Percentiles rank a stretch among this genome's conserved stretches.
These are phyloP conservation scores for Yponomeuta evonymella DNA, from an alignment of 2,888 invertebrate species.

Conservation along the genomic window DNA sequence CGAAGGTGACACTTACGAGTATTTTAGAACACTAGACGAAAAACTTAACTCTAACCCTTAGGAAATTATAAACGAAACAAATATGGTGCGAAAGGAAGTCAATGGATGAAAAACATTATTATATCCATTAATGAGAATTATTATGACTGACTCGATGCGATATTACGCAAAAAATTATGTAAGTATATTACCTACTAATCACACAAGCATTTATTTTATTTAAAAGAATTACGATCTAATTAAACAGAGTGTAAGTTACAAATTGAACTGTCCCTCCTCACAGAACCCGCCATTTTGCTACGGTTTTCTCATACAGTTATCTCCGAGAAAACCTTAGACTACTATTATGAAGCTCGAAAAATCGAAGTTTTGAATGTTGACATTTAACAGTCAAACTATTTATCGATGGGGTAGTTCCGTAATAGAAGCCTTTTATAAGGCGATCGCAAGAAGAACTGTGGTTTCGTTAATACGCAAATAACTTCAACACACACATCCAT, in stretches of 20 bases:
- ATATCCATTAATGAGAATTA: conserved; percentile 38
- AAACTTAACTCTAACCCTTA: conserved; percentile 68
- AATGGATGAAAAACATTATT: conserved; percentile 44
- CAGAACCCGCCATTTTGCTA: not conserved
- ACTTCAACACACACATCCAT: conserved; percentile 58
- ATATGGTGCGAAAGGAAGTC: conserved; percentile 63
- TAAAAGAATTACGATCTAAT: conserved; percentile 16
- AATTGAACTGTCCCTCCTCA: not conserved
- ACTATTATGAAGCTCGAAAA: too few species aligned
- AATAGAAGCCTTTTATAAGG: too few species aligned
- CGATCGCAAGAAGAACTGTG: not conserved
- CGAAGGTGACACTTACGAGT: conserved; percentile 68
- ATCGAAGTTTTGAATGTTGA: too few species aligned
- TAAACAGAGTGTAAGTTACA: conserved; percentile 6
- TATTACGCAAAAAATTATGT: conserved; percentile 49
- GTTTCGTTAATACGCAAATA: conserved; percentile 25
- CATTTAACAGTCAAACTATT: too few species aligned
- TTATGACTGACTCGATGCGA: conserved; percentile 58
- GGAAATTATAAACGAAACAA: conserved; percentile 56
- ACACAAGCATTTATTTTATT: conserved; percentile 56
- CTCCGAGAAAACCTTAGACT: too few species aligned
- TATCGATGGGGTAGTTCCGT: too few species aligned
- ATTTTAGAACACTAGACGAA: conserved; percentile 65
- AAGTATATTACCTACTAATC: conserved; percentile 51
- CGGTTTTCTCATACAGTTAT: too few species aligned